Percentiles rank a stretch among this genome's conserved stretches.
These are phyloP conservation scores for Epistrophe grossulariae DNA, from an alignment of 2,888 invertebrate genomes.

Conservation along the genomic window DNA sequence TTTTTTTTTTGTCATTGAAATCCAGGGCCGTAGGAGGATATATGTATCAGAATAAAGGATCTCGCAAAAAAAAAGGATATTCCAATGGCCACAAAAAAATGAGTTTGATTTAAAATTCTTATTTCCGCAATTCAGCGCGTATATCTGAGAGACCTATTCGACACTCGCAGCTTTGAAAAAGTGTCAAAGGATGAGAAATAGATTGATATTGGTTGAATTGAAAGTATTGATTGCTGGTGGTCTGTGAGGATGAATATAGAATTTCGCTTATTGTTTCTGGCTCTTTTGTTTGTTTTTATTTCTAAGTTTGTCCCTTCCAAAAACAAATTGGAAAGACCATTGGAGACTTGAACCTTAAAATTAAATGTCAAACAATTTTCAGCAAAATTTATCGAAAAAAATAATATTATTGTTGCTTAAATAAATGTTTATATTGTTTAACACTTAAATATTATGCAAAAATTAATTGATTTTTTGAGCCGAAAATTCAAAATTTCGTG, in stretches of 20 bases:
- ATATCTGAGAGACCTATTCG: conserved; percentile 14
- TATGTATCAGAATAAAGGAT: conserved; percentile 65
- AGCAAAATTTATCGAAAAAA: no score
- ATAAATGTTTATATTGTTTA: no score
- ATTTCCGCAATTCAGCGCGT: not conserved
- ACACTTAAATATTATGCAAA: no score
- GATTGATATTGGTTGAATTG: conserved; percentile 62
- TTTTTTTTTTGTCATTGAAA: not conserved
- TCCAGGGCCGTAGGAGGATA: no score
- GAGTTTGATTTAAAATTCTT: conserved; percentile 31
- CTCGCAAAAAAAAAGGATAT: conserved; percentile 36
- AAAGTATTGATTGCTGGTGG: conserved; percentile 3
- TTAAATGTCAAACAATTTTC: no score
- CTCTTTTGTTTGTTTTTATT: not conserved
- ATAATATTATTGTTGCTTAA: no score
- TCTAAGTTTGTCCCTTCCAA: not conserved
- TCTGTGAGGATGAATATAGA: not conserved
- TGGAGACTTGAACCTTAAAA: no score
- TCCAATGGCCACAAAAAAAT: conserved; percentile 44
- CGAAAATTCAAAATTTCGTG: no score
- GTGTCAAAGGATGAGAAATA: conserved; percentile 30
- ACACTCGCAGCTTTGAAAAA: not conserved
- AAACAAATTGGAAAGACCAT: not conserved
- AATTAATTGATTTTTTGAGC: no score
- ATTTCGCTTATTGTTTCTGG: not conserved